A percentile compares a stretch with the other conserved stretches of the same genome.
phyloP scores from a whole-genome alignment of 2,888 invertebrate genomes.

The Phengaris arion region DNA sequence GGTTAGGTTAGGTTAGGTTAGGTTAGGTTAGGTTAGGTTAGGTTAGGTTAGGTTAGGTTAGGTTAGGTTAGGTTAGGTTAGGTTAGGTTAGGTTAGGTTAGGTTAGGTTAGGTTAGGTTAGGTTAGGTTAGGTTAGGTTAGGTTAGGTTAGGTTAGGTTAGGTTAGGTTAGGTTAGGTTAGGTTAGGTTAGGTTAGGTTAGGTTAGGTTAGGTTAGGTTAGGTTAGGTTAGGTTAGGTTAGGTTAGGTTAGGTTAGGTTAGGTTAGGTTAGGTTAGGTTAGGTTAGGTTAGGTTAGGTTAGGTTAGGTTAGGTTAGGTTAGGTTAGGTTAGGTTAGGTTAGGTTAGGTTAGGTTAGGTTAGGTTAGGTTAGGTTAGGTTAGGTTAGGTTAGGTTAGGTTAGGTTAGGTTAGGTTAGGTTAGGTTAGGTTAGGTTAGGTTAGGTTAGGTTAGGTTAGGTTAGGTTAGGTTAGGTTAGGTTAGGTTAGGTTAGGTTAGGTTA shows the following conservation, averaged over 20 bases:
- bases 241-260: conserved; percentile 41
- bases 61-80: conserved; percentile 35
- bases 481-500: no score
- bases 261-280: conserved; percentile 41
- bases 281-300: conserved; percentile 42
- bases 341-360: no score
- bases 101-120: conserved; percentile 37
- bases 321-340: conserved; percentile 1
- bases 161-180: conserved; percentile 38
- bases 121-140: conserved; percentile 38
- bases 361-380: no score
- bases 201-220: conserved; percentile 38
- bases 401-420: no score
- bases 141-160: conserved; percentile 39
- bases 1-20: conserved; percentile 36
- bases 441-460: no score
- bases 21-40: conserved; percentile 39
- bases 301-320: conserved; percentile 41
- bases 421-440: no score
- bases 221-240: conserved; percentile 40
- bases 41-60: conserved; percentile 38
- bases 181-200: conserved; percentile 36
- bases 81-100: conserved; percentile 37
- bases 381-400: no score
- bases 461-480: no score